Evolutionary conservation across 2,888 invertebrate species (phyloP).

Genomic region (Idaea aversata): DNA sequence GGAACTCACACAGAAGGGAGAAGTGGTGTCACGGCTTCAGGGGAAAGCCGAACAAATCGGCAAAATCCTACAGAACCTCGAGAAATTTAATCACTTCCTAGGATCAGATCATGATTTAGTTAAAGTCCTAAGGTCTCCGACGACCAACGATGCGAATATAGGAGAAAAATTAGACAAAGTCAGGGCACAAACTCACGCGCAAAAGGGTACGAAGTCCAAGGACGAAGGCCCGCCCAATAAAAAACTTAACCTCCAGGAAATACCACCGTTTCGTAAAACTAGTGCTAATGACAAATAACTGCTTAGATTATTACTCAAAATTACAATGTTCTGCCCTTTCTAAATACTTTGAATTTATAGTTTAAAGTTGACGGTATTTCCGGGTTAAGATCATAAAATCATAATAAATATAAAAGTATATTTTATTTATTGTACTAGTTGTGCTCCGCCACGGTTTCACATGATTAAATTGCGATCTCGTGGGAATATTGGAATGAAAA

Average conservation of each 20-base stretch:
- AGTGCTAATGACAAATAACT: constrained; percentile 48
- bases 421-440: not conserved
- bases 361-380: constrained; percentile 49
- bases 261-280: constrained; percentile 72
- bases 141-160: constrained; percentile 61
- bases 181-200: constrained; percentile 63
- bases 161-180: constrained; percentile 64
- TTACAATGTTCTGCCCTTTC: not conserved
- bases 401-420: not conserved
- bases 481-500: no score
- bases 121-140: constrained; percentile 74
- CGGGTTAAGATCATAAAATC: constrained; percentile 30
- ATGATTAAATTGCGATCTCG: no score
- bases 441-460: no score
- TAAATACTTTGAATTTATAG: constrained; percentile 7
- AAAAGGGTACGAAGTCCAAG: constrained; percentile 71
- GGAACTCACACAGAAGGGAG: constrained; percentile 97
- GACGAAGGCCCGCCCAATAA: constrained; percentile 80
- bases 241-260: constrained; percentile 76
- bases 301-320: not conserved
- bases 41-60: constrained; percentile 97
- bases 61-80: constrained; percentile 93
- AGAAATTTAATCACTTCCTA: constrained; percentile 89
- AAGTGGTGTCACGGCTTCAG: constrained; percentile 96
- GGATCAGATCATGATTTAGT: constrained; percentile 80